These are phyloP conservation scores for Harpalus rufipes DNA, from an alignment of 2,888 invertebrate genomes.

Conservation along the genomic window DNA sequence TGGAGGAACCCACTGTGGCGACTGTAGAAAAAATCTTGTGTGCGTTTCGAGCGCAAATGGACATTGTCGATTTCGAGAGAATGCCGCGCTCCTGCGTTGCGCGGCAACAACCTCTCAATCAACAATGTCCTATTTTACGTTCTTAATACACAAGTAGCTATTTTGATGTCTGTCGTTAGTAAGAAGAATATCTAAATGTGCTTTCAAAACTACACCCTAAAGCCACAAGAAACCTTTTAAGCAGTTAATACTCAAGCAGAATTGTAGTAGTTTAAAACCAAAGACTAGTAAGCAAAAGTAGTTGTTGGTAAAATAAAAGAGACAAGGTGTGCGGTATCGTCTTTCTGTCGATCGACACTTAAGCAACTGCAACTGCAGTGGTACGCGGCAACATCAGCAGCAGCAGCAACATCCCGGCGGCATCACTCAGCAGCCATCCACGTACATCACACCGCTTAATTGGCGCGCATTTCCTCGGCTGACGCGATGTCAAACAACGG, in stretches of 20 bases:
- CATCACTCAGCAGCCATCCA: conserved; percentile 41
- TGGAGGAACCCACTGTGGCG: too few species aligned
- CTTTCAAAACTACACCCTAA: neutral
- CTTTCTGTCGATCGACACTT: conserved; percentile 30
- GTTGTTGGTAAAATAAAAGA: conserved; percentile 12
- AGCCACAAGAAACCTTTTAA: neutral
- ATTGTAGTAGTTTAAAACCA: conserved; percentile 25
- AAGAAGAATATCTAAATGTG: too few species aligned
- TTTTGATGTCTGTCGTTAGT: too few species aligned
- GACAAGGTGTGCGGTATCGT: neutral
- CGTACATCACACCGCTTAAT: conserved; percentile 64
- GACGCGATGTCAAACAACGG: conserved; percentile 56
- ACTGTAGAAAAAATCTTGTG: too few species aligned
- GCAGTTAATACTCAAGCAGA: neutral
- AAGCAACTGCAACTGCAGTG: conserved; percentile 2
- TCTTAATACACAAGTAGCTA: too few species aligned
- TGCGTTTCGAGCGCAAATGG: too few species aligned
- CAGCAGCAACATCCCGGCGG: conserved; percentile 12
- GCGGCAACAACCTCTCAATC: too few species aligned
- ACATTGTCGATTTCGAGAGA: too few species aligned
- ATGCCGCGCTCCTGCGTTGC: too few species aligned
- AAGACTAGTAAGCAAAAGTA: conserved; percentile 2
- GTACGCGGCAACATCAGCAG: neutral
- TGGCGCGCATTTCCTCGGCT: conserved; percentile 57
- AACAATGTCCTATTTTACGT: too few species aligned